A percentile compares a stretch with the other conserved stretches of the same genome.
Evolutionary conservation across 1,140 invertebrate species (phyloP).

Genomic region (Elysia chlorotica): DNA sequence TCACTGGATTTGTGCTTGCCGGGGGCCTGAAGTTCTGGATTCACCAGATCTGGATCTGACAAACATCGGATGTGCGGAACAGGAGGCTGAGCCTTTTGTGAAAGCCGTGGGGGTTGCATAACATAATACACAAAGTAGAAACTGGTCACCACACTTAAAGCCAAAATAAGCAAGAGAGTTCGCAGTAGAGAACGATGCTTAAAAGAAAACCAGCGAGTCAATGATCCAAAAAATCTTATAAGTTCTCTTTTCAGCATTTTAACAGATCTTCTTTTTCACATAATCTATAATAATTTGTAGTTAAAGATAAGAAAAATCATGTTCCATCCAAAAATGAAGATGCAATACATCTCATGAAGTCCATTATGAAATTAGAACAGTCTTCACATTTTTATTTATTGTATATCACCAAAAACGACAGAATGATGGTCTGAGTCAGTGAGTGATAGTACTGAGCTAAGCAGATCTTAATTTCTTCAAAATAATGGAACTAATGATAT

Average conservation of each 20-base stretch:
- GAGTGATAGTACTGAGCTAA: too few relatives aligned
- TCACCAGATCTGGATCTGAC: conserved; percentile 4
- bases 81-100: conserved; percentile 21
- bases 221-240: background rate
- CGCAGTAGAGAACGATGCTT: conserved; percentile 26
- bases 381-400: too few relatives aligned
- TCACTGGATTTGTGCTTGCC: conserved; percentile 77
- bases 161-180: conserved; percentile 22
- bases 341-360: conserved; percentile 19
- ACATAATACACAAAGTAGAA: conserved; percentile 27
- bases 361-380: too few relatives aligned
- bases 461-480: too few relatives aligned
- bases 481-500: too few relatives aligned
- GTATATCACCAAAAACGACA: too few relatives aligned
- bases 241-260: conserved; percentile 26
- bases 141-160: conserved; percentile 27
- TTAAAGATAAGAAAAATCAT: background rate
- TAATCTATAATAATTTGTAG: background rate
- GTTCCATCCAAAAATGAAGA: conserved; percentile 32
- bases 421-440: too few relatives aligned
- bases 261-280: background rate
- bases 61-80: conserved; percentile 29
- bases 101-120: conserved; percentile 20
- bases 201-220: conserved; percentile 11
- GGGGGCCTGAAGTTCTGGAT: conserved; percentile 17